Conservation (phyloP, 2,113 vertebrate species). For the Corydoras sp. region DNA sequence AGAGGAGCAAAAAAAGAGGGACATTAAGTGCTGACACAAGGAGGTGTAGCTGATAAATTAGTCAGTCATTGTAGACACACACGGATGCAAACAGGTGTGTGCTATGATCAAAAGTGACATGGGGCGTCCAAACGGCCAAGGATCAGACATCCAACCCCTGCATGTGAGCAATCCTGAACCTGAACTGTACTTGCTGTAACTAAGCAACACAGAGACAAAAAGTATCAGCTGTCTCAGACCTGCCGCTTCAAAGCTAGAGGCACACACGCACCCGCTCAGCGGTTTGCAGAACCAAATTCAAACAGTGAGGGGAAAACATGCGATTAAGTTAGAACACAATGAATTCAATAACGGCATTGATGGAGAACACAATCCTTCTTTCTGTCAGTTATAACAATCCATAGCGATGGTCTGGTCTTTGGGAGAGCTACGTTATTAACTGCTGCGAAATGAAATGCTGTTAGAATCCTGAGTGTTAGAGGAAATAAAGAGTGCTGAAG, state of each 20-base stretch:
- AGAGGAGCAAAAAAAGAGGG: no score
- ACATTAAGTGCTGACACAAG: no score
- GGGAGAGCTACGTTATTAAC: background rate
- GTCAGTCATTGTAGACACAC: background rate
- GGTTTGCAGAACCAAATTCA: background rate
- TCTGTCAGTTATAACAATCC: background rate
- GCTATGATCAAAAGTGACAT: background rate
- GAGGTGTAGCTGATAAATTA: no score
- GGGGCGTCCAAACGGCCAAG: background rate
- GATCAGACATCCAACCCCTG: background rate
- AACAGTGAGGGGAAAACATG: background rate
- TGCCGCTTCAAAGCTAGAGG: slow-evolving; percentile 52
- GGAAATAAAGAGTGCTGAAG: no score
- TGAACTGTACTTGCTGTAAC: slow-evolving; percentile 47
- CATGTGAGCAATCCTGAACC: background rate
- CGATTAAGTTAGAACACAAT: background rate
- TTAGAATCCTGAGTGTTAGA: no score
- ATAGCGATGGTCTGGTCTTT: no score
- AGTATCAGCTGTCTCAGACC: slow-evolving; percentile 45
- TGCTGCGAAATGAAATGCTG: no score
- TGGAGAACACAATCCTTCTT: background rate
- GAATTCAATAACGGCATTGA: background rate
- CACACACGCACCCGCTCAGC: slow-evolving; percentile 20
- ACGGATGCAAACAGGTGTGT: background rate
- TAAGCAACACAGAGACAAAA: slow-evolving; percentile 59